Percentiles rank a stretch among this genome's conserved stretches.
Conservation (phyloP, 2,797 vertebrate species). For the Danio kyathit region DNA sequence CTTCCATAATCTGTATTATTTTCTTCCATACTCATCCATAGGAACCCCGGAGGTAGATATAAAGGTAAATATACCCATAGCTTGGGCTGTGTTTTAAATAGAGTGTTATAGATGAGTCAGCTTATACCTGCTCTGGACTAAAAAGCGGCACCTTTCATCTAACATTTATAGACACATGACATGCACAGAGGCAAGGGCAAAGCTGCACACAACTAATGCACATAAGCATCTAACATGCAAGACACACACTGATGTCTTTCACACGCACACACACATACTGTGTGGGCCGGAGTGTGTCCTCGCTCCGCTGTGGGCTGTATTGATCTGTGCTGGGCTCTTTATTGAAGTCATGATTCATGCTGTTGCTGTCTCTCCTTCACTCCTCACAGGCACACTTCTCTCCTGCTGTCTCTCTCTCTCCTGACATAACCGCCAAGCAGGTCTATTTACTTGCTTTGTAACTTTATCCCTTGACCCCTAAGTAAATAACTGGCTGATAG, state of each 20-base stretch:
- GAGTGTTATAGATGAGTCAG: constrained; percentile 53
- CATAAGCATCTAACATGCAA: constrained; percentile 41
- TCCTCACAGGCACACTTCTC: constrained; percentile 50
- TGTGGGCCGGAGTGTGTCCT: constrained; percentile 56
- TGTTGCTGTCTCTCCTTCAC: constrained; percentile 67
- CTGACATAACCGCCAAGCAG: constrained; percentile 14
- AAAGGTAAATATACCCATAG: background rate
- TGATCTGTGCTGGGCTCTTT: constrained; percentile 76
- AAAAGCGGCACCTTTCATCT: constrained; percentile 56
- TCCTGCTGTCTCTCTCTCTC: constrained; percentile 15
- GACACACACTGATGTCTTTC: constrained; percentile 13
- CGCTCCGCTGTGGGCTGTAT: constrained; percentile 59
- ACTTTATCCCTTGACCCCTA: constrained; percentile 61
- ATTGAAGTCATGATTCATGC: constrained; percentile 70
- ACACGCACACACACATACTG: constrained; percentile 68
- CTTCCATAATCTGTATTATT: background rate
- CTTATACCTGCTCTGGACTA: constrained; percentile 52
- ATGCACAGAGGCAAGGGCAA: constrained; percentile 50
- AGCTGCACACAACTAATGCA: constrained; percentile 43
- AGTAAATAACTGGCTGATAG: constrained; percentile 41
- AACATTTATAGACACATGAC: constrained; percentile 61
- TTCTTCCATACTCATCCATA: background rate
- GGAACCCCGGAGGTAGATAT: background rate
- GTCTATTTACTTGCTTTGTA: constrained; percentile 69
- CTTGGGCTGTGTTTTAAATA: constrained; percentile 40